These are phyloP conservation scores for Caranx melampygus DNA, from an alignment of 2,113 vertebrate genomes.

Conservation along the genomic window DNA sequence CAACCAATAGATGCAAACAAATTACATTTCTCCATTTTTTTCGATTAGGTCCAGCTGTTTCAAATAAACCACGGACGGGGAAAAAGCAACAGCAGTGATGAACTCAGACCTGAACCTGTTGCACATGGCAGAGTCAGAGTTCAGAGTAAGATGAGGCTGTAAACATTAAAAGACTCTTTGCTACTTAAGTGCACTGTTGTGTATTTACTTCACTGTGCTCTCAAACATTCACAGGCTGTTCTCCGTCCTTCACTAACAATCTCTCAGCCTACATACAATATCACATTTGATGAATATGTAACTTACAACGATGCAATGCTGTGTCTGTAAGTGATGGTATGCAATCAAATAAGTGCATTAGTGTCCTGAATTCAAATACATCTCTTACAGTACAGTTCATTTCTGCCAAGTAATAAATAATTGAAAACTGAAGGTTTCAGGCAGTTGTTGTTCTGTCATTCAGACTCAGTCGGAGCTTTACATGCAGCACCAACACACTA, in stretches of 20 bases:
- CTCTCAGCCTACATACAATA: neutral
- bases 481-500: neutral
- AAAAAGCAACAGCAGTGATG: neutral
- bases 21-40: neutral
- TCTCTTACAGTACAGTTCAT: neutral
- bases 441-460: neutral
- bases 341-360: no score
- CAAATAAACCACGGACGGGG: neutral
- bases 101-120: neutral
- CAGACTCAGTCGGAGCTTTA: neutral
- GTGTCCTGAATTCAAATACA: neutral
- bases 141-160: neutral
- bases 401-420: neutral
- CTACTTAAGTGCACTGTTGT: neutral
- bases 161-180: neutral
- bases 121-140: neutral
- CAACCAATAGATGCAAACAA: neutral
- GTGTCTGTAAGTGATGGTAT: neutral
- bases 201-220: neutral
- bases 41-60: neutral
- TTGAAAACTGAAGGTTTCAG: neutral
- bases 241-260: neutral
- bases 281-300: neutral
- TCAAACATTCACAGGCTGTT: neutral
- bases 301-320: neutral